phyloP scores from a whole-genome alignment of 1,140 invertebrate species.

The Diorhabda elongata region DNA sequence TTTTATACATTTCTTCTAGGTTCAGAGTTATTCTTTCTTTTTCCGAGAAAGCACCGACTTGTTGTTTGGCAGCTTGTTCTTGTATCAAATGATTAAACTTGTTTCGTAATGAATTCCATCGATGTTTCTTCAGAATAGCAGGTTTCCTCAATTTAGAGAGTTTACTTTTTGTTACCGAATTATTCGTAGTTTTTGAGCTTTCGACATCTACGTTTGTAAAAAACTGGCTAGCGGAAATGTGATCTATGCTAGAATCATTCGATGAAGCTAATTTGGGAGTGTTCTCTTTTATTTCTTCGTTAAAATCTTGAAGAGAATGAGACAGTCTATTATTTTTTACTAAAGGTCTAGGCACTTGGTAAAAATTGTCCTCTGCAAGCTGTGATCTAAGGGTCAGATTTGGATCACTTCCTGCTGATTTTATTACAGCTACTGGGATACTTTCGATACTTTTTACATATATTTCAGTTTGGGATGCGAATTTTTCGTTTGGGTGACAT shows the following conservation, averaged over 20 bases:
- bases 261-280: conserved; percentile 19
- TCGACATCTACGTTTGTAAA: conserved; percentile 14
- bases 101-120: conserved; percentile 41
- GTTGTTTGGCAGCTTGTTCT: conserved; percentile 40
- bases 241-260: conserved; percentile 38
- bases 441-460: conserved; percentile 18
- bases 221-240: conserved; percentile 42
- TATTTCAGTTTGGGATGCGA: conserved; percentile 27
- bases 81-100: conserved; percentile 40
- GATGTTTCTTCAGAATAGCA: conserved; percentile 36
- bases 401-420: conserved; percentile 42
- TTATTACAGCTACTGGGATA: conserved; percentile 26
- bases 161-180: conserved; percentile 15
- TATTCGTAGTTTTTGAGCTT: background rate
- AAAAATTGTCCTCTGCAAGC: conserved; percentile 38
- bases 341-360: conserved; percentile 40
- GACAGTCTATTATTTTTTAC: conserved; percentile 35
- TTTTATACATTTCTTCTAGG: conserved; percentile 43
- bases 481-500: conserved; percentile 26
- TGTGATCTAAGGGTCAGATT: conserved; percentile 29
- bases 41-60: conserved; percentile 40
- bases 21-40: conserved; percentile 38
- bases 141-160: conserved; percentile 15
- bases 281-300: conserved; percentile 33
- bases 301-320: conserved; percentile 42